Conservation (phyloP, 2,113 vertebrate genomes). For the Phrynocephalus versicolor region DNA sequence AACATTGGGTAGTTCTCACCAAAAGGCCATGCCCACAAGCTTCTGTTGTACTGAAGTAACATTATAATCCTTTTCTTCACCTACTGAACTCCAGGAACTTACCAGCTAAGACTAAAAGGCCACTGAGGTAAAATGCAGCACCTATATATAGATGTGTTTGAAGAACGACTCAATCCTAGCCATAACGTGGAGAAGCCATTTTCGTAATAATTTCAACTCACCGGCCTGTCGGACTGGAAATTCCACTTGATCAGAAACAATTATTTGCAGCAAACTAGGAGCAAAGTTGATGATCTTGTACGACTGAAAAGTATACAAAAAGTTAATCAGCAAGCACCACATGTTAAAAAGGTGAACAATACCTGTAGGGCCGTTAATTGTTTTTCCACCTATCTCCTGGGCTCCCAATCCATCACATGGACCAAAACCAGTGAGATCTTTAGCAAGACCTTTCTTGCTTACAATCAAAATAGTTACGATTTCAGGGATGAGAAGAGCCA, state of each 20-base stretch:
- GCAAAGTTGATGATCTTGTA: conserved; percentile 99
- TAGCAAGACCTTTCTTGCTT: too few relatives aligned
- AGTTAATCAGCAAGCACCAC: conserved; percentile 1
- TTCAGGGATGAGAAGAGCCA: too few relatives aligned
- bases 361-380: neutral
- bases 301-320: conserved; percentile 82
- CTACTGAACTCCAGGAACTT: neutral
- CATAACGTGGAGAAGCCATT: neutral
- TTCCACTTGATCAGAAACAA: conserved; percentile 95
- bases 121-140: neutral
- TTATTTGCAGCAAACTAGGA: conserved; percentile 94
- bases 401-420: too few relatives aligned
- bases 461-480: too few relatives aligned
- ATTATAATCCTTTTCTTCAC: neutral
- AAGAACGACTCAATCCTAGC: neutral
- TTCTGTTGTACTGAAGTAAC: neutral
- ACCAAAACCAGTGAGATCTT: too few relatives aligned
- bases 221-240: conserved; percentile 97
- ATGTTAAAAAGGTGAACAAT: neutral
- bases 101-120: neutral
- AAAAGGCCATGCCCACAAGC: neutral
- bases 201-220: conserved; percentile 64
- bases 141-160: neutral
- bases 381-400: neutral
- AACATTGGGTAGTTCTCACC: neutral